These are phyloP conservation scores for Amia ocellicauda DNA, from an alignment of 2,113 vertebrate genomes.

Conservation along the genomic window DNA sequence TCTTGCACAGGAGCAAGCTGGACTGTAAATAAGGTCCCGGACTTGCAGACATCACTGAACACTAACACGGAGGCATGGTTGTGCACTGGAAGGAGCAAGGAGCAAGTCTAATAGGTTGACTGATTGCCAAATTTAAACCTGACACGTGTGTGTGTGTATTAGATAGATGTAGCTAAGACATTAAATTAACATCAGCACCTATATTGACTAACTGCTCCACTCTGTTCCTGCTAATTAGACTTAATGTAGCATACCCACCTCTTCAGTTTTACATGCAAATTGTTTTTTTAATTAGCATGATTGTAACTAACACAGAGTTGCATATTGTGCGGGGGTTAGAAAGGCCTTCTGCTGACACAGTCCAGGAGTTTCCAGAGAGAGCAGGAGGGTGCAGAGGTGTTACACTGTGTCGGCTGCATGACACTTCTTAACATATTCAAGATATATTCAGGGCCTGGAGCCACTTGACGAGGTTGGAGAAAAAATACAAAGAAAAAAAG, in stretches of 20 bases:
- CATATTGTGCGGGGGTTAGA: no score
- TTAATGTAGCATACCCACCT: no score
- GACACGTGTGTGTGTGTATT: no score
- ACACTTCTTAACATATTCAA: slow-evolving; percentile 38
- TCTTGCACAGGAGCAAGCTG: slow-evolving; percentile 4
- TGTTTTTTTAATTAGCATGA: no score
- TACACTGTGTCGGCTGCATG: slow-evolving; percentile 31
- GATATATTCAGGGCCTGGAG: slow-evolving; percentile 40
- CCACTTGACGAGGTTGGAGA: slow-evolving; percentile 34
- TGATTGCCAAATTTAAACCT: no score
- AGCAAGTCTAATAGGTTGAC: slow-evolving; percentile 21
- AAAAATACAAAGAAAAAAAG: slow-evolving; percentile 45
- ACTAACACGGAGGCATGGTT: slow-evolving; percentile 27
- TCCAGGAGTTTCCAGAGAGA: slow-evolving; percentile 1
- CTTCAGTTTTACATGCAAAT: no score
- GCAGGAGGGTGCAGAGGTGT: not conserved
- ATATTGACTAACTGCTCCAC: no score
- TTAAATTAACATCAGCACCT: no score
- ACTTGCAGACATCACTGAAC: slow-evolving; percentile 29
- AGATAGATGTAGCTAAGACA: no score
- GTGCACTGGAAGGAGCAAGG: slow-evolving; percentile 23
- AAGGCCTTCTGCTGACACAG: no score
- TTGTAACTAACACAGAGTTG: no score
- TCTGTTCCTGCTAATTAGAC: no score
- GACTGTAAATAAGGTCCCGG: slow-evolving; percentile 43